phyloP scores from a whole-genome alignment of 1,140 invertebrate genomes.

The Papilio machaon region DNA sequence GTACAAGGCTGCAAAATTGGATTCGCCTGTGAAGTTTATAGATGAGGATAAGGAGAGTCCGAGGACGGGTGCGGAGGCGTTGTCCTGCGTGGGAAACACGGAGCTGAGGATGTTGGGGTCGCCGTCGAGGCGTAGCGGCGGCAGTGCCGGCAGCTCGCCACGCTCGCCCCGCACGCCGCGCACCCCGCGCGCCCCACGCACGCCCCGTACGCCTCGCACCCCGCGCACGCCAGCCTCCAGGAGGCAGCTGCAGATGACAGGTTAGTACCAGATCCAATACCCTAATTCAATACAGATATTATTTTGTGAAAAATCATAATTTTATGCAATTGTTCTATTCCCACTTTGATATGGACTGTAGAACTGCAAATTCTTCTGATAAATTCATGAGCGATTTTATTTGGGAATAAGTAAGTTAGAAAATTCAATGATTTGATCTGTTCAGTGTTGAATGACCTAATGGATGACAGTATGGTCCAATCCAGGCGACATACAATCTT shows the following conservation, averaged over 20 bases:
- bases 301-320: not conserved
- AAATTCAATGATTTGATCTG: too few relatives aligned
- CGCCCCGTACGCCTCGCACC: constrained; percentile 61
- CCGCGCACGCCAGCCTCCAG: constrained; percentile 71
- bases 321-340: not conserved
- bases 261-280: constrained; percentile 48
- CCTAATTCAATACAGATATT: too few relatives aligned
- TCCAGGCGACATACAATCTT: too few relatives aligned
- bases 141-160: constrained; percentile 56
- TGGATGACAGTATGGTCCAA: too few relatives aligned
- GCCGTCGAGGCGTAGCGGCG: constrained; percentile 60
- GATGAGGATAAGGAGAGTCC: constrained; percentile 74
- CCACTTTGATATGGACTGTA: not conserved
- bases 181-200: constrained; percentile 66
- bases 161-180: constrained; percentile 68
- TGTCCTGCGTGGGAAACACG: constrained; percentile 72
- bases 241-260: constrained; percentile 79
- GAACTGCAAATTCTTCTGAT: too few relatives aligned
- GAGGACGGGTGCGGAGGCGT: constrained; percentile 64
- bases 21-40: constrained; percentile 75
- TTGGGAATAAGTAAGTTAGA: too few relatives aligned
- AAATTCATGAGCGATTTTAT: too few relatives aligned
- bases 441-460: too few relatives aligned
- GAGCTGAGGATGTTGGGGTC: constrained; percentile 70
- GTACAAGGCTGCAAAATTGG: constrained; percentile 68